phyloP scores from a whole-genome alignment of 2,888 invertebrate species.

The Schizotus pectinicornis region DNA sequence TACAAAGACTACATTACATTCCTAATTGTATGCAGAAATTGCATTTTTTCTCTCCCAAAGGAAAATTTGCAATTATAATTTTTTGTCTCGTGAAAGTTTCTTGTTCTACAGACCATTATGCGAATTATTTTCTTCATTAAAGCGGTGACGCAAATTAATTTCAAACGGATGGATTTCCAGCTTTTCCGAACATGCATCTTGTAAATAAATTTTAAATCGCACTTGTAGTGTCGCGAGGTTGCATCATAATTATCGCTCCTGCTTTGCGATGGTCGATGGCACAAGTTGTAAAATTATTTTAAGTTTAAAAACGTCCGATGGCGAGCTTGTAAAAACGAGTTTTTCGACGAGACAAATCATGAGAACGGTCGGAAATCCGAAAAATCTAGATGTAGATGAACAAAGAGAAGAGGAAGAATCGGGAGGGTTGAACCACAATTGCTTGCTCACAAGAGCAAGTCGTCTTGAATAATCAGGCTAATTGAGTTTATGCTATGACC shows the following conservation, averaged over 20 bases:
- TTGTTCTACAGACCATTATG: conserved; percentile 8
- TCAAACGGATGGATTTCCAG: too few relatives aligned
- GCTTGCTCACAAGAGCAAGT: conserved; percentile 22
- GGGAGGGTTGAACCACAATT: neutral
- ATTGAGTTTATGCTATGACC: conserved; percentile 49
- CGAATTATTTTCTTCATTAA: conserved; percentile 23
- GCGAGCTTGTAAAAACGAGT: too few relatives aligned
- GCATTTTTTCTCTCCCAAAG: conserved; percentile 16
- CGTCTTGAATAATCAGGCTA: conserved; percentile 44
- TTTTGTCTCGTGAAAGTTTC: conserved; percentile 9
- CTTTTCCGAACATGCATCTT: neutral
- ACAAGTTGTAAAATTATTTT: too few relatives aligned
- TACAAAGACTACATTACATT: conserved; percentile 22
- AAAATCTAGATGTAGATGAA: neutral
- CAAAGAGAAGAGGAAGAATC: neutral
- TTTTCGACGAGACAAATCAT: too few relatives aligned
- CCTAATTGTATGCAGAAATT: conserved; percentile 27
- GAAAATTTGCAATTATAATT: conserved; percentile 25
- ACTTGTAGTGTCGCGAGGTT: too few relatives aligned
- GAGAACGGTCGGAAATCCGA: neutral
- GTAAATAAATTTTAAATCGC: neutral
- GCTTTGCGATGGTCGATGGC: too few relatives aligned
- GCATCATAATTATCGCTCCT: too few relatives aligned
- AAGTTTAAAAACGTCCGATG: too few relatives aligned
- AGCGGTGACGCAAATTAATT: conserved; percentile 9